Evolutionary conservation across 2,113 vertebrate species (phyloP).

Genomic region (Ardeotis arabs): DNA sequence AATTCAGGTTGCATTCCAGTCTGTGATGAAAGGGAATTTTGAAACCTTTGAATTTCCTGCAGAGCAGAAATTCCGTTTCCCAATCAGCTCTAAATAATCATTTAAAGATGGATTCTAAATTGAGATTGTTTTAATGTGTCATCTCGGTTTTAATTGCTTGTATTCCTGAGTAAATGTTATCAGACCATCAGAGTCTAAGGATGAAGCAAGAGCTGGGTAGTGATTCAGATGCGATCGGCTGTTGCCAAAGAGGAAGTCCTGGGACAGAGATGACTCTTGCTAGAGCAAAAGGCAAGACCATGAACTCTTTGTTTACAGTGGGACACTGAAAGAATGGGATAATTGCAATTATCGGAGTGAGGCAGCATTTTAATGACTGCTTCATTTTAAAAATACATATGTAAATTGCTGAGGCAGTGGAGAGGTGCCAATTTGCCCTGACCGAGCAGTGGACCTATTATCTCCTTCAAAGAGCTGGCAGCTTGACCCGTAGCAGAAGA

Average conservation of each 20-base stretch:
- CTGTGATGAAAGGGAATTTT: constrained; percentile 53
- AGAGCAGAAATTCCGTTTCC: constrained; percentile 57
- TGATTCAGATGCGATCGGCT: not conserved
- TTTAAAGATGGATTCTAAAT: constrained; percentile 32
- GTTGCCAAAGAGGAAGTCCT: constrained; percentile 64
- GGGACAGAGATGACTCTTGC: constrained; percentile 43
- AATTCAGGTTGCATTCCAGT: constrained; percentile 58
- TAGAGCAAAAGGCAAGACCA: constrained; percentile 58
- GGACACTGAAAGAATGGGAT: constrained; percentile 59
- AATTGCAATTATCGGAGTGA: constrained; percentile 61
- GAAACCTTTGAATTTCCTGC: constrained; percentile 13
- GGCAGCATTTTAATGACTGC: constrained; percentile 26
- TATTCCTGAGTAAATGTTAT: constrained; percentile 35
- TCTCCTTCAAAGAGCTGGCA: constrained; percentile 36
- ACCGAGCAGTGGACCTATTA: not conserved
- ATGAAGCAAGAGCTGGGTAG: constrained; percentile 57
- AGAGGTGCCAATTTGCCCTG: constrained; percentile 32
- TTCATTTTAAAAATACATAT: not conserved
- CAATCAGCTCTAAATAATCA: constrained; percentile 43
- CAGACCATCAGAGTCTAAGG: constrained; percentile 31
- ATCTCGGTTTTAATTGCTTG: constrained; percentile 38
- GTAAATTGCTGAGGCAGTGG: not conserved
- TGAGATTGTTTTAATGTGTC: constrained; percentile 19
- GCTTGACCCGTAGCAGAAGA: not conserved
- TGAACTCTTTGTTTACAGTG: constrained; percentile 70